Percentiles rank a stretch among this genome's conserved stretches.
These are phyloP conservation scores for Bimastos eiseni DNA, from an alignment of 2,888 invertebrate species.

Conservation along the genomic window DNA sequence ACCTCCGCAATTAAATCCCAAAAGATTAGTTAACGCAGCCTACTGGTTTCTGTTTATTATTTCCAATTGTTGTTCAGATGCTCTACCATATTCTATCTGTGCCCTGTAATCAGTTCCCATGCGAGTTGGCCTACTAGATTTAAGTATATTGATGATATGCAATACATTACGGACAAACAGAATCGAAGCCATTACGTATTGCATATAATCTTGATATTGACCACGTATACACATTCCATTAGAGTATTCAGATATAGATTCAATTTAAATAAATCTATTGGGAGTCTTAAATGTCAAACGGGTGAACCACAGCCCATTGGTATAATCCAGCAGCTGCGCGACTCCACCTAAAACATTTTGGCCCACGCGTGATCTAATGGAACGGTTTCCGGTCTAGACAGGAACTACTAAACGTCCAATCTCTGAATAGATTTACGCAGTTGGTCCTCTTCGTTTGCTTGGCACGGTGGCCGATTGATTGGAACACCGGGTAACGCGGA, in stretches of 20 bases:
- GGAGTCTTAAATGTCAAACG: background rate
- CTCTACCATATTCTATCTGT: too few species aligned
- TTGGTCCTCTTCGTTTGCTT: too few species aligned
- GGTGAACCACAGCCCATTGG: background rate
- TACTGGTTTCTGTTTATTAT: too few species aligned
- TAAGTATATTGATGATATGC: too few species aligned
- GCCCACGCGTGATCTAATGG: background rate
- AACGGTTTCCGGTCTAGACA: background rate
- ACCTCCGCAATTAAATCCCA: too few species aligned
- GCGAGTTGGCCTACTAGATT: too few species aligned
- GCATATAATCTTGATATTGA: background rate
- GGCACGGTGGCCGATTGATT: too few species aligned
- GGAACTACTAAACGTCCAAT: background rate
- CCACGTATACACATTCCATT: background rate
- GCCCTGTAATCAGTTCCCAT: too few species aligned
- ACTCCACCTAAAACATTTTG: background rate
- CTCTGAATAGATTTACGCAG: too few species aligned
- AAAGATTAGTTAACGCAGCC: too few species aligned
- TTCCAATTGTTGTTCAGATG: too few species aligned
- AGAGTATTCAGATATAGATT: background rate
- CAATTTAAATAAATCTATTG: conserved; percentile 13
- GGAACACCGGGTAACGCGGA: too few species aligned
- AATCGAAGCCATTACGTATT: background rate
- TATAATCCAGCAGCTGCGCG: background rate
- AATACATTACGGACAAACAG: background rate